Conservation (phyloP, 2,113 vertebrate species). For the Ariopsis seemanni region DNA sequence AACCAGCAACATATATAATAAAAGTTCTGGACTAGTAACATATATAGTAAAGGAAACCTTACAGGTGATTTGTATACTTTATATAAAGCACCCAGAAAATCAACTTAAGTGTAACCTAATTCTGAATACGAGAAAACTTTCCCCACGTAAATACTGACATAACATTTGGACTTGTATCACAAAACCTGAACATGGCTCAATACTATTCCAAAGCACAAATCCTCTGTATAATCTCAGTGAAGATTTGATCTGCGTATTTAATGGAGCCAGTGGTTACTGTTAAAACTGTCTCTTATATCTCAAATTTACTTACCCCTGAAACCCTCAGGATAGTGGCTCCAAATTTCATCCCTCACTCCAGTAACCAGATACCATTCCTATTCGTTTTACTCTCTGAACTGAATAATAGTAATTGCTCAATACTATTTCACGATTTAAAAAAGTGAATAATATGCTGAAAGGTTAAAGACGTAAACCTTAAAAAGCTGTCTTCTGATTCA, state of each 20-base stretch:
- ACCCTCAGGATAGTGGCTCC: neutral
- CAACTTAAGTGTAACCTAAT: neutral
- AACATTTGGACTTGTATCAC: neutral
- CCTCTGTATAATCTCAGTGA: neutral
- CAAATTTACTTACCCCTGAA: neutral
- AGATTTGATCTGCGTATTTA: neutral
- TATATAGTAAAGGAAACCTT: too few species aligned
- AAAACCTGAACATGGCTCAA: neutral
- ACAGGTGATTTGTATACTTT: neutral
- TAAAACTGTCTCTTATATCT: neutral
- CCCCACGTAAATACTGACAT: neutral
- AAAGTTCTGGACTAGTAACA: too few species aligned
- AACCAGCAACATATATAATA: too few species aligned
- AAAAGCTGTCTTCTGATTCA: neutral
- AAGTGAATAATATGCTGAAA: neutral
- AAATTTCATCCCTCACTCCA: neutral
- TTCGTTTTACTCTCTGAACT: neutral
- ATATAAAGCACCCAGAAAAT: neutral
- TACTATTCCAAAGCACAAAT: neutral
- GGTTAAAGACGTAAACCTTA: neutral
- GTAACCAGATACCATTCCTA: neutral
- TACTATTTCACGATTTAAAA: neutral
- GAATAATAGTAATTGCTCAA: neutral
- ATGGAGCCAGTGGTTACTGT: neutral
- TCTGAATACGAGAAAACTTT: too few species aligned